These are phyloP conservation scores for Bombus balteatus DNA, from an alignment of 1,140 invertebrate species.

Conservation along the genomic window DNA sequence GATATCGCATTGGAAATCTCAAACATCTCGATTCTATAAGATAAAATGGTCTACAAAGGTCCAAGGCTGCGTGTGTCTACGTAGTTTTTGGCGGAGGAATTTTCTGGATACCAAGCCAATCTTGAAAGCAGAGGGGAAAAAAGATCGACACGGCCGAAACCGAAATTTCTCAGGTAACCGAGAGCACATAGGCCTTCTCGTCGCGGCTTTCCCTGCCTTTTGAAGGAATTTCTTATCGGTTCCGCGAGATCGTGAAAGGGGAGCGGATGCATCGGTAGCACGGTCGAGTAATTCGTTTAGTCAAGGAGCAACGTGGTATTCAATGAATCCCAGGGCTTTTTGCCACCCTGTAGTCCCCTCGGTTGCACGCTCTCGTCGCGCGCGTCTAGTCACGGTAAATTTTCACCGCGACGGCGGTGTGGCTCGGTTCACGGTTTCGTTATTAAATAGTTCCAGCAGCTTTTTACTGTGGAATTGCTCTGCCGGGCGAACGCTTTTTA, in stretches of 20 bases:
- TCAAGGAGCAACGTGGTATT: constrained; percentile 13
- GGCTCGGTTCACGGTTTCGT: neutral
- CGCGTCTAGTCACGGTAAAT: constrained; percentile 17
- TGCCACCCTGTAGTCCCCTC: neutral
- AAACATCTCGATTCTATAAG: neutral
- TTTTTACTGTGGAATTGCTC: neutral
- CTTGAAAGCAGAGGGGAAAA: neutral
- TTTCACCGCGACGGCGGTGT: neutral
- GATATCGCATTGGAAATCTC: neutral
- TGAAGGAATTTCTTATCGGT: constrained; percentile 21
- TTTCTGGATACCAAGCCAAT: neutral
- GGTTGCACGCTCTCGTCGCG: neutral
- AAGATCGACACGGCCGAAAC: neutral
- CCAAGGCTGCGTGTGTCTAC: neutral
- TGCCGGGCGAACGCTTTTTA: neutral
- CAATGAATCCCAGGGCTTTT: constrained; percentile 12
- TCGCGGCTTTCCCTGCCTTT: neutral
- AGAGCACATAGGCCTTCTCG: neutral
- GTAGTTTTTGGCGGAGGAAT: neutral
- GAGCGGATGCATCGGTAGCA: neutral
- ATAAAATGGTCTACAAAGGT: neutral
- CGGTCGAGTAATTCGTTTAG: constrained; percentile 33
- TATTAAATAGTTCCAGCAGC: constrained; percentile 5
- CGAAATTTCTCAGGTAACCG: constrained; percentile 17
- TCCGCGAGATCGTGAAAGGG: constrained; percentile 3